Conservation (phyloP, 2,113 vertebrate genomes). For the Symphodus melops region DNA sequence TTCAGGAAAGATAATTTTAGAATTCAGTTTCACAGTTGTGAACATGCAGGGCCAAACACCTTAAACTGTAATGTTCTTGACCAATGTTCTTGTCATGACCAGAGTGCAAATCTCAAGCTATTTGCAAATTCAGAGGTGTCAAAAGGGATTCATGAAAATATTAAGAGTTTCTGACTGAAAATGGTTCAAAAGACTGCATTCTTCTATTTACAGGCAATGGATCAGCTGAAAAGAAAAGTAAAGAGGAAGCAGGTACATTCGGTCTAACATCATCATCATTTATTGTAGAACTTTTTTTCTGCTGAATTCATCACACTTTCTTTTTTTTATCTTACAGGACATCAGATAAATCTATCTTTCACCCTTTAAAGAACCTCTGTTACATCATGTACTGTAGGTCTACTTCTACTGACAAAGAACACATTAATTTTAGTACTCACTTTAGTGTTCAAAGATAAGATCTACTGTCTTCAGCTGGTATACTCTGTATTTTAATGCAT, state of each 20-base stretch:
- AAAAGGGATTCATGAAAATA: no score
- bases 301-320: not conserved
- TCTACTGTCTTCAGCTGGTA: not conserved
- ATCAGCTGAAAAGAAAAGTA: not conserved
- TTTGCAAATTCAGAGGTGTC: no score
- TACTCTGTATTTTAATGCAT: not conserved
- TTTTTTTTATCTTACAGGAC: not conserved
- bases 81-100: no score
- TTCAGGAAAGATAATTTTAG: no score
- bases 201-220: not conserved
- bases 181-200: no score
- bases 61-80: no score
- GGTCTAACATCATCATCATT: not conserved
- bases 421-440: not conserved
- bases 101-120: no score
- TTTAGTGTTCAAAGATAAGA: not conserved
- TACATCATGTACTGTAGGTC: not conserved
- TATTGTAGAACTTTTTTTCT: conserved; percentile 4
- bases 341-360: not conserved
- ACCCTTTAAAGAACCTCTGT: not conserved
- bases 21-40: no score
- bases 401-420: not conserved
- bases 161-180: no score
- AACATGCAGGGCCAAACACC: no score
- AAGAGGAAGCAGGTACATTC: not conserved